A percentile compares a stretch with the other conserved stretches of the same genome.
Evolutionary conservation across 2,113 vertebrate species (phyloP).

Genomic region (Sinocyclocheilus anshuiensis): DNA sequence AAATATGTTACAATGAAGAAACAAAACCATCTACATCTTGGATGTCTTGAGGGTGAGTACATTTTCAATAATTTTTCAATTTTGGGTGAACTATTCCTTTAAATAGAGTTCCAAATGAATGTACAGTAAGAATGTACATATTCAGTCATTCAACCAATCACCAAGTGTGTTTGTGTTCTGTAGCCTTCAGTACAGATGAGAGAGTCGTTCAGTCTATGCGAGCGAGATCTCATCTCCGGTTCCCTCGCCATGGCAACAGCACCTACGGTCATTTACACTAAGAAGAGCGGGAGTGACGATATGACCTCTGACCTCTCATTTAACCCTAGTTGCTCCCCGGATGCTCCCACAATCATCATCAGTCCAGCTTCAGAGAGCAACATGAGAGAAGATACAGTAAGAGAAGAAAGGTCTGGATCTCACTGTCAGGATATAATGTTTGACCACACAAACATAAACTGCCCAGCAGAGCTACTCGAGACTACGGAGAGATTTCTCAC

Average conservation of each 20-base stretch:
- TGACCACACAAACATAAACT: neutral
- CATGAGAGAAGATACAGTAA: slow-evolving; percentile 40
- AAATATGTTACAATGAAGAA: too few relatives aligned
- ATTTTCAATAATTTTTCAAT: neutral
- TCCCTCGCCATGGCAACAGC: slow-evolving; percentile 65
- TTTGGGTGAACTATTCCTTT: neutral
- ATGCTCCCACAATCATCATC: slow-evolving; percentile 67
- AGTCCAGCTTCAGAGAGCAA: slow-evolving; percentile 70
- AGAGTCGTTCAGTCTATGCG: slow-evolving; percentile 57
- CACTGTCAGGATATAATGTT: neutral
- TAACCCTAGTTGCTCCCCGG: slow-evolving; percentile 25
- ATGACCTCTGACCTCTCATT: slow-evolving; percentile 51
- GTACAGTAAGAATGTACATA: neutral
- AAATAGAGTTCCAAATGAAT: neutral
- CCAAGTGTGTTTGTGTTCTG: slow-evolving; percentile 41
- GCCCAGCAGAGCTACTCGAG: neutral
- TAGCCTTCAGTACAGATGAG: slow-evolving; percentile 40
- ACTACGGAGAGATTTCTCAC: neutral
- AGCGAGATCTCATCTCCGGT: slow-evolving; percentile 65
- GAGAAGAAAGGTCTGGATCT: slow-evolving; percentile 40
- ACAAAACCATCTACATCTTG: too few relatives aligned
- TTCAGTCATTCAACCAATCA: neutral
- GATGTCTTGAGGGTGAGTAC: neutral
- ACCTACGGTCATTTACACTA: slow-evolving; percentile 63
- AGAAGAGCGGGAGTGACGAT: slow-evolving; percentile 58